Base-by-base conservation (phyloP, 2,888 invertebrate genomes). In the Drosophila parthenogenetica region DNA sequence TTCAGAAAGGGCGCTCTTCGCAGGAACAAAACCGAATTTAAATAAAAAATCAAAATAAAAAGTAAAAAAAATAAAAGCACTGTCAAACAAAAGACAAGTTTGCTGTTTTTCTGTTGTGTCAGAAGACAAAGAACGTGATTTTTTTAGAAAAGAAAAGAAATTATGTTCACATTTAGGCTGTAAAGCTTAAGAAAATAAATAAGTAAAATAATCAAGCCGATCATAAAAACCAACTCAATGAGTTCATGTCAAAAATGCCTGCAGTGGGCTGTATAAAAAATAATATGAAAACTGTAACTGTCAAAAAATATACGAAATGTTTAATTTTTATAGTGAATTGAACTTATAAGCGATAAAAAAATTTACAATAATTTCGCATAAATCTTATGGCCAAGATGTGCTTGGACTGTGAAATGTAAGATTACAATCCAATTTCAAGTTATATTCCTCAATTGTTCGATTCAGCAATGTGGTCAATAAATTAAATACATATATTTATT, bases 51-150 rank as follows among this genome's bases (percentile, higher is more conserved):
- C 29, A 29, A 29, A 29, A 29, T 8, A 65, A 3, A 2, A 29
- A 29, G 10, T 3, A 70, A 67, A 62, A 45, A 51, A 53, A 69
- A 60, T 45, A 61, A 66, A 73, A 77, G 32, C 60, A 50, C 49
- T 65, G 48, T 42, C 53, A 55, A 54, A 77, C n/a, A 62, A 48
- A 59, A 14, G 49, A 62, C 62, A 73, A 49, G 35, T 49, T 45
- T 60, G 40, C 46, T 59, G 11, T 39, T 49, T 63, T 40, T 54
- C 8, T 39, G 8, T 11, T 42, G 66, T 61, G 51, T 25, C 48
- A 43, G 39, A 72, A 80, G 75, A 83, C 85, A 83, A 84, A 89
- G 85, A 82, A 89, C 87, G 81, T 89, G 87, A 70, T 69, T 74
- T 67, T 69, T 73, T 71, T 65, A 65, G 48, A 48, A 68, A 77